Percentiles rank a stretch among this genome's conserved stretches.
phyloP scores from a whole-genome alignment of 2,113 vertebrate species.

The Hippocampus abdominalis region DNA sequence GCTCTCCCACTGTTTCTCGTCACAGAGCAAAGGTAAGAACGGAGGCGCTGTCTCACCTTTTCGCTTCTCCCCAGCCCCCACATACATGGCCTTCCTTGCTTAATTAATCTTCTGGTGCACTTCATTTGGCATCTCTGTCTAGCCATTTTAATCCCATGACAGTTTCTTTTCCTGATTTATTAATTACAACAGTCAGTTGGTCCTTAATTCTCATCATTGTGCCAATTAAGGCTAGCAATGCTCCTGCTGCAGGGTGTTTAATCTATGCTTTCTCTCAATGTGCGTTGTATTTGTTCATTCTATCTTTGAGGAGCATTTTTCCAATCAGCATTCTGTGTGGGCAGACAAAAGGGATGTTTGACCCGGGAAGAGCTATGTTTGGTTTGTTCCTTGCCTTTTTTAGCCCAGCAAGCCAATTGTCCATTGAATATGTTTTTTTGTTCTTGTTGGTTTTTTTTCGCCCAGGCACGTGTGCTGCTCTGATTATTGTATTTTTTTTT shows the following conservation, averaged over 20 bases:
- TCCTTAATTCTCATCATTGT: constrained; percentile 41
- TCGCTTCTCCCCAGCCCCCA: not conserved
- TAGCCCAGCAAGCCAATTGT: constrained; percentile 53
- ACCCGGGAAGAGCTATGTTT: constrained; percentile 51
- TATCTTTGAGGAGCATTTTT: constrained; percentile 25
- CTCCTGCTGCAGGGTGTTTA: constrained; percentile 15
- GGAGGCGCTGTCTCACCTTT: constrained; percentile 30
- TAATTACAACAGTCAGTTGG: constrained; percentile 43
- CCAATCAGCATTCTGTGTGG: constrained; percentile 28
- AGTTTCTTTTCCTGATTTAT: constrained; percentile 53
- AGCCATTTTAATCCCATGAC: constrained; percentile 56
- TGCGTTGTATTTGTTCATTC: constrained; percentile 33
- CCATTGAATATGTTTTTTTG: constrained; percentile 10
- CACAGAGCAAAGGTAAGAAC: constrained; percentile 87
- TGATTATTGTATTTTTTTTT: constrained; percentile 59
- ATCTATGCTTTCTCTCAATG: constrained; percentile 15
- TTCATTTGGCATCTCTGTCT: constrained; percentile 43
- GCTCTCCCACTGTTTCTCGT: constrained; percentile 86
- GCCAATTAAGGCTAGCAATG: constrained; percentile 51
- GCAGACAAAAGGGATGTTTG: constrained; percentile 27
- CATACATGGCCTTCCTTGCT: constrained; percentile 1
- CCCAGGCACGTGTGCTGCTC: constrained; percentile 55
- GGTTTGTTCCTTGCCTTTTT: constrained; percentile 58
- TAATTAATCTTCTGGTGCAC: constrained; percentile 53
- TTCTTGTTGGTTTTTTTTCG: not conserved